Evolutionary conservation across 2,113 vertebrate species (phyloP).

Genomic region (Phrynosoma platyrhinos): DNA sequence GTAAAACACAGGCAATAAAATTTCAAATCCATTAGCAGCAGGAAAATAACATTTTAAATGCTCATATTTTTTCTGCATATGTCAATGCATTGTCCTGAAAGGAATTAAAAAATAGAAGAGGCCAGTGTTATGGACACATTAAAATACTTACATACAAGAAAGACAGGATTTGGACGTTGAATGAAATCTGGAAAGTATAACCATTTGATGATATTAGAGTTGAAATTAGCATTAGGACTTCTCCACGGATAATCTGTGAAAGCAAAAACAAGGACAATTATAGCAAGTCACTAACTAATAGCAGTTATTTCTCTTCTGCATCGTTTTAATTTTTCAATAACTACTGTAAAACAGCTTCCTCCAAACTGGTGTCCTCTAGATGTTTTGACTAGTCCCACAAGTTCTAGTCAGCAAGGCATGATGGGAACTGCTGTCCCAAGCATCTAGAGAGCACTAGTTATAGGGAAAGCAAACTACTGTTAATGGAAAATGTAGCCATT

Average conservation of each 20-base stretch:
- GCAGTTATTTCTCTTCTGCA: constrained; percentile 28
- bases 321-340: not conserved
- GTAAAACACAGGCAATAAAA: too few relatives aligned
- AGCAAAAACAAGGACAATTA: constrained; percentile 43
- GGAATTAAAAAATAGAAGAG: constrained; percentile 1
- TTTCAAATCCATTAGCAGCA: not conserved
- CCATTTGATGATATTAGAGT: constrained; percentile 97
- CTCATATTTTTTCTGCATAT: not conserved
- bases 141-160: constrained; percentile 92
- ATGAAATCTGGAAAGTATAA: constrained; percentile 95
- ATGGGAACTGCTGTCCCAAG: not conserved
- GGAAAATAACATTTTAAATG: too few relatives aligned
- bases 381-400: not conserved
- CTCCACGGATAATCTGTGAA: constrained; percentile 96
- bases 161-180: constrained; percentile 86
- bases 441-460: not conserved
- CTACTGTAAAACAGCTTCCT: not conserved
- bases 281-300: constrained; percentile 42
- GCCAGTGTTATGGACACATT: not conserved
- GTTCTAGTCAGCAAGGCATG: not conserved
- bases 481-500: not conserved
- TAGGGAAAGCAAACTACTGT: not conserved
- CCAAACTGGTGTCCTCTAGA: not conserved
- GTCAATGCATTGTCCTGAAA: not conserved
- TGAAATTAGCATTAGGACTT: constrained; percentile 83